phyloP scores from a whole-genome alignment of 2,797 vertebrate species.

The Lophius americanus region DNA sequence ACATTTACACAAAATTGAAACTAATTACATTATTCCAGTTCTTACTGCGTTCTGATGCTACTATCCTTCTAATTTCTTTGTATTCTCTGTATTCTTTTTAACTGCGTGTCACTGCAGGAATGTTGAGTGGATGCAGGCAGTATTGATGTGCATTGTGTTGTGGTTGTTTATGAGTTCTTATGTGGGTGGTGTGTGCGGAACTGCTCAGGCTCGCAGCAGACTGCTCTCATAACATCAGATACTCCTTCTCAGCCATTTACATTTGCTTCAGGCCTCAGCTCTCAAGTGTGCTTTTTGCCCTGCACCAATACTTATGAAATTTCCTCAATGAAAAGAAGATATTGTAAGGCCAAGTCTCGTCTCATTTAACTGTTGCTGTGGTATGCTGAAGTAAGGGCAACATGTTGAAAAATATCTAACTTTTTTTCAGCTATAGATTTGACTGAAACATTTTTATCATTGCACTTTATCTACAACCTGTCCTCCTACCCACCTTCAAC shows the following conservation, averaged over 20 bases:
- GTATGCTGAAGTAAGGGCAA: neutral
- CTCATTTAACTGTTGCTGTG: neutral
- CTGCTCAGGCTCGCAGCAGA: conserved; percentile 63
- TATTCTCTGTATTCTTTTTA: conserved; percentile 24
- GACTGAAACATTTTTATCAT: neutral
- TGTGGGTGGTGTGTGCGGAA: conserved; percentile 74
- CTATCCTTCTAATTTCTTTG: conserved; percentile 21
- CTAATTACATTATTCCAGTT: conserved; percentile 27
- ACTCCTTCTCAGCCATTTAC: conserved; percentile 62
- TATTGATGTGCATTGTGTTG: conserved; percentile 72
- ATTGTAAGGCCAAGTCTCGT: neutral
- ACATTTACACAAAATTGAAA: conserved; percentile 21
- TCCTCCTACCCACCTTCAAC: neutral
- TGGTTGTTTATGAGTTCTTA: conserved; percentile 72
- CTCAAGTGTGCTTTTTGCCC: conserved; percentile 28
- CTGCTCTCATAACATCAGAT: conserved; percentile 68
- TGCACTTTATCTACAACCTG: neutral
- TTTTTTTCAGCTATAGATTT: neutral
- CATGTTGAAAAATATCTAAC: neutral
- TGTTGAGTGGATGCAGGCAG: conserved; percentile 72
- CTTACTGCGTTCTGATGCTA: conserved; percentile 6
- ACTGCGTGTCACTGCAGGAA: conserved; percentile 68
- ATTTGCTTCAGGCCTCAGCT: conserved; percentile 45
- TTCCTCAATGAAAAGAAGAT: conserved; percentile 32
- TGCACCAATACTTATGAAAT: conserved; percentile 32